Base-by-base conservation (phyloP, 2,113 vertebrate genomes). In the Lophochroa leadbeateri region DNA sequence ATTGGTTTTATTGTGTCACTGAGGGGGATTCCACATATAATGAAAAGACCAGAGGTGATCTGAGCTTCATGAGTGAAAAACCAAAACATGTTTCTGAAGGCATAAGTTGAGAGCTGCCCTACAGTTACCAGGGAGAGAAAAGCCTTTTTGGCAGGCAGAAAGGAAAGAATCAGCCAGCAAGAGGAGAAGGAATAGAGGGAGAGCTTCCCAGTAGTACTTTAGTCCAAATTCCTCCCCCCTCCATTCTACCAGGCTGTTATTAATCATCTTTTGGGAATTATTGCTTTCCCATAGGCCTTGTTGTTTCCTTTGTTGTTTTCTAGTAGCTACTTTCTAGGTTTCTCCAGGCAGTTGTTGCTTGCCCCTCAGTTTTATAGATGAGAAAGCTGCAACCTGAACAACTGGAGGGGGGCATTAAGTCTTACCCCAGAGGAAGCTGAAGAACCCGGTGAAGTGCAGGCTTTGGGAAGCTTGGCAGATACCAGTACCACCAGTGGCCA, bases 11-110 rank as follows among this genome's bases (percentile, higher is more conserved):
- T 33, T 41, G 13, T 29, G 25, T 53, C 39, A 20, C 44, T 82
- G 52, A 72, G 29, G 15, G 25, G 24, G 23, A 31, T 85, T 85
- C 39, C 39, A 63, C 31, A 6, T 15, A 18, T n/a, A 71, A 76
- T 9, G 9, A 76, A 82, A 63, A 27, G 8, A 82, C 3, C 65
- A 90, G 52, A 76, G 7, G 12, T 49, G 4, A 50, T 69, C 3
- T 50, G 47, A 87, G 4, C 39, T 76, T 80, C 14, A 18, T 2
- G 10, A 60, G 37, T 19, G 10, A 82, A 75, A 81, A 50, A 14
- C 0, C 1, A 3, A 25, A 9, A 0, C 25, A 20, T 9, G 19
- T 60, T 80, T 79, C 57, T 9, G 10, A 60, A 76, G 29, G 17
- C 33, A 50, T 82, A 15, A 23, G 10, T 47, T 79, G 21, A 75